A percentile compares a stretch with the other conserved stretches of the same genome.
Conservation (phyloP, 2,888 invertebrate genomes). For the Gisinianus flammeolus region DNA sequence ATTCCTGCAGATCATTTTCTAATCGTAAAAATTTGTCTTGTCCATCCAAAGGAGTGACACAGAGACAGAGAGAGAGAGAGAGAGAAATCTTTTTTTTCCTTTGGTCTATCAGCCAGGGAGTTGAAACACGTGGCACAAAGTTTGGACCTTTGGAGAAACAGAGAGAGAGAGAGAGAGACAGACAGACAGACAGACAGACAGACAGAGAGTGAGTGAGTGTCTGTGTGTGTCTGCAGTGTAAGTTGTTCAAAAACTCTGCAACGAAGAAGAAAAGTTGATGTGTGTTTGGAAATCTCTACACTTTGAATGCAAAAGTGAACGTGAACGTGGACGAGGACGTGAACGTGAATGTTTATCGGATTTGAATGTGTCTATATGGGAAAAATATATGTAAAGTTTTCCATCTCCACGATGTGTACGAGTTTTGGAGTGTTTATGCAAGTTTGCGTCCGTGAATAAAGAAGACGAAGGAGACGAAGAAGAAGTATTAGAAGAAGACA, state of each 20-base stretch:
- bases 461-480: background rate
- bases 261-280: background rate
- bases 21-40: constrained; percentile 8
- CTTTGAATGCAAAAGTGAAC: background rate
- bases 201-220: background rate
- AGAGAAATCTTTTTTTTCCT: no score
- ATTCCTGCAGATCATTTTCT: constrained; percentile 12
- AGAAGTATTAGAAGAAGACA: background rate
- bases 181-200: background rate
- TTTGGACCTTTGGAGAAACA: background rate
- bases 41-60: no score
- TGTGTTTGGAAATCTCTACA: background rate
- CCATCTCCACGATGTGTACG: background rate
- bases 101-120: background rate
- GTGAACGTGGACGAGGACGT: background rate
- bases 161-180: background rate
- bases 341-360: background rate
- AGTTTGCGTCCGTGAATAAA: background rate
- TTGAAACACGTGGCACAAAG: background rate
- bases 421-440: background rate
- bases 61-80: no score
- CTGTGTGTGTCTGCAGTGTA: no score
- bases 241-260: background rate
- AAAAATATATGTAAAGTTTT: background rate
- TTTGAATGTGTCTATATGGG: no score